Conservation (phyloP, 2,797 vertebrate genomes). For the Megalops cyprinoides region DNA sequence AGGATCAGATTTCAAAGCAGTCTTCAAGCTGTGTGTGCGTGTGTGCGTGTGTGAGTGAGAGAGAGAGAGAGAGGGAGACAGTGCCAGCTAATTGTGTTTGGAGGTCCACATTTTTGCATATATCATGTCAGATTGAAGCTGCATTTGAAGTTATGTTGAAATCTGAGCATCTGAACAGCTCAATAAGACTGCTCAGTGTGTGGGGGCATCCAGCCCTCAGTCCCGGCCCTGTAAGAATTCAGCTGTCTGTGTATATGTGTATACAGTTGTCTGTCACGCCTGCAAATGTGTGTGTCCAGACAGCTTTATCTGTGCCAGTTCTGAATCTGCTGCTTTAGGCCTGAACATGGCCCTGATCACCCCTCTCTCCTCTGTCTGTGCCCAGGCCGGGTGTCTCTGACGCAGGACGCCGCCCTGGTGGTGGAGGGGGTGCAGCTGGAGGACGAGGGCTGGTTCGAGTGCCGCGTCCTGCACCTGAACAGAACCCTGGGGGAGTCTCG, state of each 20-base stretch:
- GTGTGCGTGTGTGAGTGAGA: background rate
- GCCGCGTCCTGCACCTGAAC: conserved; percentile 85
- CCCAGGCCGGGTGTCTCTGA: conserved; percentile 83
- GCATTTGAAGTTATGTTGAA: too few relatives aligned
- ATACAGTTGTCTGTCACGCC: too few relatives aligned
- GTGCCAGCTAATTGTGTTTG: conserved; percentile 20
- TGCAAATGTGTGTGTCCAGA: too few relatives aligned
- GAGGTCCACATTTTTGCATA: background rate
- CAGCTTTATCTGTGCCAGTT: background rate
- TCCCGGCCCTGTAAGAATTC: too few relatives aligned
- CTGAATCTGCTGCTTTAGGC: too few relatives aligned
- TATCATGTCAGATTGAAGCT: too few relatives aligned
- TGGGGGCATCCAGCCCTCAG: too few relatives aligned
- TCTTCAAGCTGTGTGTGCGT: conserved; percentile 15
- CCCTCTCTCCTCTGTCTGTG: conserved; percentile 21
- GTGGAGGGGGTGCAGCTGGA: conserved; percentile 77
- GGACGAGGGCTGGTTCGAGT: conserved; percentile 91
- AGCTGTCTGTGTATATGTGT: too few relatives aligned
- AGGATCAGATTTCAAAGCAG: conserved; percentile 67
- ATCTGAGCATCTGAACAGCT: too few relatives aligned
- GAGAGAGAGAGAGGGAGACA: conserved; percentile 16
- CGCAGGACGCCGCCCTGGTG: conserved; percentile 77
- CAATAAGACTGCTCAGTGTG: too few relatives aligned
- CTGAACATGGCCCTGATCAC: background rate
- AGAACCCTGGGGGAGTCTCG: conserved; percentile 78